Evolutionary conservation across 2,797 vertebrate species (phyloP).

Genomic region (Pitangus sulphuratus): DNA sequence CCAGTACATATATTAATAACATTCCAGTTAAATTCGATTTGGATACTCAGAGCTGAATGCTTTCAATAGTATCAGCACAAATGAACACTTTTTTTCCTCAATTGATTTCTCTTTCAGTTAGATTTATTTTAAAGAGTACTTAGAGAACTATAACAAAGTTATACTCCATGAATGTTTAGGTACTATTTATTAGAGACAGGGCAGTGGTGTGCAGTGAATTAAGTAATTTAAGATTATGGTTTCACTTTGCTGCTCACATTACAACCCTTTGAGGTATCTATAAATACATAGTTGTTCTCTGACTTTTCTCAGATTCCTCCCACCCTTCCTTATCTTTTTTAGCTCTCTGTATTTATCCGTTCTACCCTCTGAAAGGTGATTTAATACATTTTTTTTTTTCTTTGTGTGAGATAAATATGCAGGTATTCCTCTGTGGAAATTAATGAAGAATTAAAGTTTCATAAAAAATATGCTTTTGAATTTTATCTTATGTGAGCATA

Average conservation of each 20-base stretch:
- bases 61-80: background rate
- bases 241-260: background rate
- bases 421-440: background rate
- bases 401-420: background rate
- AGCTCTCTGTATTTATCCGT: background rate
- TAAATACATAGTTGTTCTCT: background rate
- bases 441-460: background rate
- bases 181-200: background rate
- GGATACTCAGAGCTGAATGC: background rate
- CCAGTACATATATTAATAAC: background rate
- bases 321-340: background rate
- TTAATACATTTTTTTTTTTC: background rate
- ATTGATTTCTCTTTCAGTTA: background rate
- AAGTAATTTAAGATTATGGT: background rate
- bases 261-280: background rate
- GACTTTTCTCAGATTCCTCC: background rate
- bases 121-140: background rate
- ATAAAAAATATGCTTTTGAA: background rate
- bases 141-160: background rate
- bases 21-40: background rate
- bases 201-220: background rate
- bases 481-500: background rate
- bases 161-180: background rate
- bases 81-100: background rate
- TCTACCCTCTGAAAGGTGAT: background rate